These are phyloP conservation scores for Trididemnum nubilum DNA, from an alignment of 23 tunicate genomes.

Conservation along the genomic window DNA sequence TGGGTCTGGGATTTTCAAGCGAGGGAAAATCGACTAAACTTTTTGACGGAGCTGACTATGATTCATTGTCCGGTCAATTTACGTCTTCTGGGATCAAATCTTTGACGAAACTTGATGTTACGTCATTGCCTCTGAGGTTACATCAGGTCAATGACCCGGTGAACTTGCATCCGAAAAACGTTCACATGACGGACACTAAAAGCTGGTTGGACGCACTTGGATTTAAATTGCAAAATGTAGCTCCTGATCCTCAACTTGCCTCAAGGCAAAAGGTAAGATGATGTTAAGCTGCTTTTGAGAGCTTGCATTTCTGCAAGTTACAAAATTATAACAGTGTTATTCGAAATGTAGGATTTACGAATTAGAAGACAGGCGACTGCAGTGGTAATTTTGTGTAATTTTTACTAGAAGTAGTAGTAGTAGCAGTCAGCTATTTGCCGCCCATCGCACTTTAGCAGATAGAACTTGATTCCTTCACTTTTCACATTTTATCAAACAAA, in stretches of 20 bases:
- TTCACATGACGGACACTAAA: slow-evolving; percentile 81
- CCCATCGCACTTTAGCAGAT: too few species aligned
- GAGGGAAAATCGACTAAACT: slow-evolving; percentile 38
- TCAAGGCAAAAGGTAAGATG: slow-evolving; percentile 73
- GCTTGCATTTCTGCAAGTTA: background rate
- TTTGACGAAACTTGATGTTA: slow-evolving; percentile 14
- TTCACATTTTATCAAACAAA: too few species aligned
- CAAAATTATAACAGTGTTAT: background rate
- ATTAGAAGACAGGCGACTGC: too few species aligned
- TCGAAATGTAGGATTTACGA: too few species aligned
- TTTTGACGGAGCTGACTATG: slow-evolving; percentile 78
- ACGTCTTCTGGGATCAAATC: slow-evolving; percentile 61
- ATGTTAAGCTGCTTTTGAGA: too few species aligned
- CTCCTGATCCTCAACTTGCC: slow-evolving; percentile 89
- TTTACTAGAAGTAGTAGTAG: too few species aligned
- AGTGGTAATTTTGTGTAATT: too few species aligned
- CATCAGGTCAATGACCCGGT: slow-evolving; percentile 83
- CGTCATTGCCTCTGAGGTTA: slow-evolving; percentile 27
- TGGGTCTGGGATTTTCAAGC: background rate
- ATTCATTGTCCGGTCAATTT: slow-evolving; percentile 66
- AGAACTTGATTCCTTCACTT: too few species aligned
- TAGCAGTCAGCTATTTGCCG: too few species aligned
- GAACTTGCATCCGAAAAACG: slow-evolving; percentile 50
- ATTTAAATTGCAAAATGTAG: slow-evolving; percentile 85
- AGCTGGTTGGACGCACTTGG: slow-evolving; percentile 89